A percentile compares a stretch with the other conserved stretches of the same genome.
Conservation (phyloP, 2,113 vertebrate genomes). For the Tetrax tetrax region DNA sequence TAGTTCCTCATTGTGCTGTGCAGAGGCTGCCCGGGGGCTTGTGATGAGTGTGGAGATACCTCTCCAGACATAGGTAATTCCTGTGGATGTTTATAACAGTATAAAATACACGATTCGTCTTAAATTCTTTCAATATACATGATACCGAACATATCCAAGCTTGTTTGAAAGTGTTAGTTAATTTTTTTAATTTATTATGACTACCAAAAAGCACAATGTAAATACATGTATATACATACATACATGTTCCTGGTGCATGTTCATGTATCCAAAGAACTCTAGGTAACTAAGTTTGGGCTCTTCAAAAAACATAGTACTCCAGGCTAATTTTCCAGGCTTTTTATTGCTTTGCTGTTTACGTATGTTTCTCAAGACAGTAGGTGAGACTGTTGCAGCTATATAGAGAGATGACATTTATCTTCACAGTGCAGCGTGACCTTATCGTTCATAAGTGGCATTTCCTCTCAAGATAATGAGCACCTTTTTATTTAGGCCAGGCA, state of each 20-base stretch:
- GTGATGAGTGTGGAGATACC: neutral
- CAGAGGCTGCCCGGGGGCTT: neutral
- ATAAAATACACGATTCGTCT: neutral
- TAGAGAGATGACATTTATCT: conserved; percentile 19
- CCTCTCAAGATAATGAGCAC: conserved; percentile 8
- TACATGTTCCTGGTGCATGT: neutral
- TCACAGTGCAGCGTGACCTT: neutral
- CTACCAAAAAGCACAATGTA: neutral
- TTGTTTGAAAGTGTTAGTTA: neutral
- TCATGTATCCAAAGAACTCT: neutral
- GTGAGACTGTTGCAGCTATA: neutral
- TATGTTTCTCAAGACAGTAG: neutral
- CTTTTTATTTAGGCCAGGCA: conserved; percentile 17
- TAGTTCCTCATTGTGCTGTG: neutral
- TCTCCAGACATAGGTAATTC: neutral
- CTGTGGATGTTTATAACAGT: neutral
- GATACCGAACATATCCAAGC: neutral
- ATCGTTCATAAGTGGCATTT: neutral
- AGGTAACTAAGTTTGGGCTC: neutral
- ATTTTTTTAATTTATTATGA: neutral
- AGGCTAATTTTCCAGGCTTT: neutral
- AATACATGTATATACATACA: neutral
- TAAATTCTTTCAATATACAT: neutral
- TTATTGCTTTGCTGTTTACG: neutral
- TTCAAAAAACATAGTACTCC: neutral